Evolutionary conservation across 1,140 invertebrate species (phyloP).

Genomic region (Eupeodes corollae): DNA sequence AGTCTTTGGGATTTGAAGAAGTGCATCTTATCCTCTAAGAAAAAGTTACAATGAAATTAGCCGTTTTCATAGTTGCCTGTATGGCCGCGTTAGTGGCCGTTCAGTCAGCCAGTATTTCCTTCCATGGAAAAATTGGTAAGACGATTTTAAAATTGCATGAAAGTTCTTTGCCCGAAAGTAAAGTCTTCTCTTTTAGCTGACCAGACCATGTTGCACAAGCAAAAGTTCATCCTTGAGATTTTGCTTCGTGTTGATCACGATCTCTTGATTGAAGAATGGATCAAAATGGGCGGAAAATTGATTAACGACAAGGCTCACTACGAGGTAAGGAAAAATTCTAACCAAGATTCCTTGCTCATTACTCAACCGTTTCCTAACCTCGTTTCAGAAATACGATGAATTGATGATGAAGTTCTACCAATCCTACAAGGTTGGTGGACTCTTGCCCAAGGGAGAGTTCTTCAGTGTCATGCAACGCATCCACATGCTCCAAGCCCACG

Average conservation of each 20-base stretch:
- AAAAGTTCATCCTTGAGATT: neutral
- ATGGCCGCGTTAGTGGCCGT: constrained; percentile 22
- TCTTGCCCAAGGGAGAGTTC: constrained; percentile 40
- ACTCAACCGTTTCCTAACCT: constrained; percentile 29
- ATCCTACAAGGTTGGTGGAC: constrained; percentile 9
- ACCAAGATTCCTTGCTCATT: too few relatives aligned
- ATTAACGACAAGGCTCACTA: neutral
- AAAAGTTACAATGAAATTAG: constrained; percentile 20
- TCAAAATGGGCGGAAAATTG: neutral
- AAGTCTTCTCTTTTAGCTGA: neutral
- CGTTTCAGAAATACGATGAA: constrained; percentile 16
- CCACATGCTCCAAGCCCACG: constrained; percentile 38
- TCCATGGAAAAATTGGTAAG: constrained; percentile 1
- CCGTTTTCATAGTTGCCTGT: constrained; percentile 24
- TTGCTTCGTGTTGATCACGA: neutral
- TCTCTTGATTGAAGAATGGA: neutral
- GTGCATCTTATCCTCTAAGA: too few relatives aligned
- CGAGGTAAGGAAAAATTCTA: neutral
- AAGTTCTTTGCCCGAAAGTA: neutral
- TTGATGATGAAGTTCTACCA: too few relatives aligned
- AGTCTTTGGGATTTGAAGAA: too few relatives aligned
- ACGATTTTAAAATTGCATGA: neutral
- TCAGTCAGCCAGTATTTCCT: constrained; percentile 11
- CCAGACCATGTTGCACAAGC: neutral
- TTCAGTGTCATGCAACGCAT: constrained; percentile 39